Conservation (phyloP, 1,140 invertebrate genomes). For the Cheumatopsyche charites region DNA sequence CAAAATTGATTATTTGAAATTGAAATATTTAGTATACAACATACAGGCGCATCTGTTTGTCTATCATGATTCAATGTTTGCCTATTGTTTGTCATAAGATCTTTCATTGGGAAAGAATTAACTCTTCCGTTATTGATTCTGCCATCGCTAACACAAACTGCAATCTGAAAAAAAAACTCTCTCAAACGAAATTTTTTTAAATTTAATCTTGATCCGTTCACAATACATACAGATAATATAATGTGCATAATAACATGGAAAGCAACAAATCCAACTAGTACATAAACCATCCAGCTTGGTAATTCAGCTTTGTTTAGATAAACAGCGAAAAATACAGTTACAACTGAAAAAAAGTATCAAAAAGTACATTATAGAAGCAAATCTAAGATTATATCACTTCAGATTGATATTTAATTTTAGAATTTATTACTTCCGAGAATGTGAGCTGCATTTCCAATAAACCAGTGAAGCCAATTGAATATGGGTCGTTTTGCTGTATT, state of each 20-base stretch:
- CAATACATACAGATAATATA: conserved; percentile 83
- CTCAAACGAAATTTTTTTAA: conserved; percentile 47
- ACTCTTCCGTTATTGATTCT: conserved; percentile 72
- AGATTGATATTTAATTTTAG: conserved; percentile 2
- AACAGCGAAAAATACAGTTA: conserved; percentile 91
- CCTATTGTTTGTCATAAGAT: conserved; percentile 71
- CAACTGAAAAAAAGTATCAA: conserved; percentile 70
- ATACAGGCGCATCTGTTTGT: conserved; percentile 77
- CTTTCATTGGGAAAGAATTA: conserved; percentile 84
- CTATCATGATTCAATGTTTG: conserved; percentile 67
- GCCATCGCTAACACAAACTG: conserved; percentile 73
- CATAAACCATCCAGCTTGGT: conserved; percentile 84
- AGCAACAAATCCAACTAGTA: conserved; percentile 85
- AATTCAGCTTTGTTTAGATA: conserved; percentile 83
- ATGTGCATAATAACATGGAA: conserved; percentile 90
- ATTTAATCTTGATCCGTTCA: conserved; percentile 42
- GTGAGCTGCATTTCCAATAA: conserved; percentile 90
- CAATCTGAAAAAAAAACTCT: conserved; percentile 63
- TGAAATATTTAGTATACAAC: conserved; percentile 49
- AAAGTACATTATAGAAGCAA: conserved; percentile 9
- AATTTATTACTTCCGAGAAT: conserved; percentile 82
- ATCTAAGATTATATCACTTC: conserved; percentile 28
- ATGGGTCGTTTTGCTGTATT: conserved; percentile 78
- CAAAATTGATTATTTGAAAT: conserved; percentile 15
- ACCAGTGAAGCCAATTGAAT: conserved; percentile 96